Base-by-base conservation (phyloP, 2,888 invertebrate species). In the Saturnia pavonia region DNA sequence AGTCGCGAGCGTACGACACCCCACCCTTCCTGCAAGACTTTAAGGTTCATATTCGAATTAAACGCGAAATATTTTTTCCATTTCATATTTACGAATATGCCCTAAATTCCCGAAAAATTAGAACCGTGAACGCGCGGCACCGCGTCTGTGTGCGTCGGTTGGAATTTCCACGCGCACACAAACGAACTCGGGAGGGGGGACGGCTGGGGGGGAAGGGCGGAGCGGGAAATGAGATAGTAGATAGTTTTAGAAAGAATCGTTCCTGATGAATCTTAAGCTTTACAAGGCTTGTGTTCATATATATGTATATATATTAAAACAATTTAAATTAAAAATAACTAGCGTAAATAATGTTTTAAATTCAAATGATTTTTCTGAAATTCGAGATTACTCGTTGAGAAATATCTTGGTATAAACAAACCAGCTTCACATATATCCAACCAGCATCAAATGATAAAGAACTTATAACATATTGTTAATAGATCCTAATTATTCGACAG, bases 71-170 rank as follows among this genome's bases (percentile, higher is more conserved):
- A 94, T 94, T 94, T 94, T 94, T 94, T 94, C 94, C 94, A 94
- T 94, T 94, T 94, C 94, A 94, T 94, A 94, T 94, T 94, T 94
- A 94, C 94, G 94, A 94, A 94, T 94, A 94, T 94, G 94, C 92
- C 94, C 94, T 93, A 94, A 94, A 94, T 94, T 94, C 94, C 91
- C 93, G 89, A 94, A 94, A 94, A 94, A 94, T 94, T 94, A 94
- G 94, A 94, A 94, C 94, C 92, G 94, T 94, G 94, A 93, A 94
- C 91, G 93, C 89, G 86, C 83, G 78, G 80, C 79, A 86, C 84
- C 83, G 81, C 80, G 82, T 87, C 76, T 85, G 85, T 88, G 83
- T 88, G 81, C 77, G 85, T 82, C 86, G 85, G 85, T 88, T 85
- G 63, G 63, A 63, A 63, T 88, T 87, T 82, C 78, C 81, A 82